phyloP scores from a whole-genome alignment of 2,113 vertebrate genomes.

The Polypterus bichir region DNA sequence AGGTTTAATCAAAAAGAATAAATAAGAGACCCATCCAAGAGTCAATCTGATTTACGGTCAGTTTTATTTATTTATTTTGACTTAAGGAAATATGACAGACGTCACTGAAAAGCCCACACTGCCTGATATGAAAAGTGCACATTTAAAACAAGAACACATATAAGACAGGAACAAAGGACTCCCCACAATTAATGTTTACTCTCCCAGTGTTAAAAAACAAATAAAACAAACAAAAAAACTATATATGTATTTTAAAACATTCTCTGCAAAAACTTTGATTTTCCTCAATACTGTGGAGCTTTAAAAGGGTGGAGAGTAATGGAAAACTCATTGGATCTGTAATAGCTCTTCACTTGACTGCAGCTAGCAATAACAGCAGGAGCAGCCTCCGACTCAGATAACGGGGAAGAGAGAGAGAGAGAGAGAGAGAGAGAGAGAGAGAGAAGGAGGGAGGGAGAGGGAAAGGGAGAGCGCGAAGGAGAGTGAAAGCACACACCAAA shows the following conservation, averaged over 20 bases:
- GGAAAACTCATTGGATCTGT: slow-evolving; percentile 85
- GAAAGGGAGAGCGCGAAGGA: slow-evolving; percentile 44
- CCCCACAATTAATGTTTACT: slow-evolving; percentile 45
- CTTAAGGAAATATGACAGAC: no score
- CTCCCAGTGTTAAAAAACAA: slow-evolving; percentile 21
- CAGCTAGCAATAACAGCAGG: slow-evolving; percentile 86
- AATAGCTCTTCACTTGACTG: slow-evolving; percentile 94
- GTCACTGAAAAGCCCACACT: no score
- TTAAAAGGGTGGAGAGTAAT: slow-evolving; percentile 87
- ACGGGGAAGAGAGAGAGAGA: slow-evolving; percentile 35
- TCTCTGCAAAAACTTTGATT: slow-evolving; percentile 51
- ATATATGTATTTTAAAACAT: no score
- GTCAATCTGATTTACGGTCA: no score
- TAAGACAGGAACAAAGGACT: slow-evolving; percentile 27
- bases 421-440: slow-evolving; percentile 34
- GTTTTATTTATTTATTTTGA: no score
- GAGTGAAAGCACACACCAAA: slow-evolving; percentile 45
- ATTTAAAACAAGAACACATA: no score
- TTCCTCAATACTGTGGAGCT: slow-evolving; percentile 76
- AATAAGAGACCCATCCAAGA: no score
- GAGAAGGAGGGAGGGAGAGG: slow-evolving; percentile 43
- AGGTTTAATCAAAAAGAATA: no score
- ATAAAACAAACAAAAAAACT: no score
- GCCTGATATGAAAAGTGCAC: no score
- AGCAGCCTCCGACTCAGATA: slow-evolving; percentile 71